Base-by-base conservation (phyloP, 2,113 vertebrate genomes). In the Suncus etruscus region DNA sequence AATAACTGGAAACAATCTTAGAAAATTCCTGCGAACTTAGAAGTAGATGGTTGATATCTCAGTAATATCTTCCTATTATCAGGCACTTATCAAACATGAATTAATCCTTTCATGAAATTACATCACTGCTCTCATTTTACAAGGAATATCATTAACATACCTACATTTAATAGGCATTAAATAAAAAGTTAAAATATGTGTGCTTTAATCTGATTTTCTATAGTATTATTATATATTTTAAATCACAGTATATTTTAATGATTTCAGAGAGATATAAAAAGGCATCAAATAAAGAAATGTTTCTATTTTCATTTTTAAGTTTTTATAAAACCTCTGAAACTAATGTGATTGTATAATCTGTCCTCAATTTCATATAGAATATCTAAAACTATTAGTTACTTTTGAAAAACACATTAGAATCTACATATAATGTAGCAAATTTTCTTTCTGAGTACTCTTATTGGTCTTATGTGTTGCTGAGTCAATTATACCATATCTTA, bases 401-500 rank as follows among this genome's bases (percentile, higher is more conserved):
- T 94, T 90, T 1, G 3, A 66, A 75, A 31, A 12, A 78, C 2
- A n/a, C 76, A 93, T n/a, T 24, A 74, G 31, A 48, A 27, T 50
- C 6, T 2, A 9, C 65, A 4, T 88, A 29, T 61, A 90, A 72
- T 2, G 70, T 39, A 81, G 2, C 16, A 27, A 45, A 11, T 75
- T 92, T 93, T 24, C 16, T 81, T 91, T 31, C 9, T n/a, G 4
- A 65, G 88, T 91, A 77, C 58, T 78, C 76, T 78, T 25, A 45
- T 88, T 93, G 63, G 16, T 54, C 2, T 0, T 15, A 27, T 47
- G 15, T 80, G 65, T 66, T n/a, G 24, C 31, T 50, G 61, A 91
- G 8, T 95, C 58, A 77, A 63, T 81, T 95, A 86, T 95, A 88
- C 6, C 86, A 81, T n/a, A 85, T 86, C 27, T 69, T 91, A 69